A percentile compares a stretch with the other conserved stretches of the same genome.
Evolutionary conservation across 2,888 invertebrate genomes (phyloP).

Genomic region (Dendrolimus pini): DNA sequence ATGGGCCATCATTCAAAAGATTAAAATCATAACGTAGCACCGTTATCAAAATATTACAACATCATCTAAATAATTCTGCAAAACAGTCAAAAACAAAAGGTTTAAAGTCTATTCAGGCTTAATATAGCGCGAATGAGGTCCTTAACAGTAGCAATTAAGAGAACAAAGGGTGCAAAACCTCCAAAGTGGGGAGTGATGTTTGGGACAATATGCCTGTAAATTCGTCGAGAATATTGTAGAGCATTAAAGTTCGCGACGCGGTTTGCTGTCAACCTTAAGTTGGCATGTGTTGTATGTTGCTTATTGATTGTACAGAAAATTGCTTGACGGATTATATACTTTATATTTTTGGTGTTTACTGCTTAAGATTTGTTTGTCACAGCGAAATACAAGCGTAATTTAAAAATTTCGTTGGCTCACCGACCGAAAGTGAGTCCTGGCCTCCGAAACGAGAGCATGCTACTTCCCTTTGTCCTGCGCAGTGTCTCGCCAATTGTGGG

Average conservation of each 20-base stretch:
- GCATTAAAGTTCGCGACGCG: not conserved
- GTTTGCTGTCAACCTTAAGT: not conserved
- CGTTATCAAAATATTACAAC: slow-evolving; percentile 9
- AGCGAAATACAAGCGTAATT: too few relatives aligned
- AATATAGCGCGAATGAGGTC: slow-evolving; percentile 29
- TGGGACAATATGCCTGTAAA: slow-evolving; percentile 12
- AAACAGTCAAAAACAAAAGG: slow-evolving; percentile 30
- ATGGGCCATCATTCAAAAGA: not conserved
- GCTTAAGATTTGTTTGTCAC: too few relatives aligned
- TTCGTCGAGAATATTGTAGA: not conserved
- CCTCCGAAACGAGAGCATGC: too few relatives aligned
- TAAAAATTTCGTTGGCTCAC: too few relatives aligned
- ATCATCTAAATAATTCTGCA: slow-evolving; percentile 21
- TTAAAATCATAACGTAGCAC: not conserved
- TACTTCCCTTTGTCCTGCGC: too few relatives aligned
- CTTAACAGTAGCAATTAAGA: slow-evolving; percentile 45
- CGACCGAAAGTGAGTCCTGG: too few relatives aligned
- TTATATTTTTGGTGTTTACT: too few relatives aligned
- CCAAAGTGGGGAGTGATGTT: slow-evolving; percentile 26
- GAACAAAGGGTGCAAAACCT: slow-evolving; percentile 42
- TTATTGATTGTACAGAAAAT: not conserved
- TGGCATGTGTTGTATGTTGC: not conserved
- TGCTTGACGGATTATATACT: too few relatives aligned
- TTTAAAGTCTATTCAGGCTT: slow-evolving; percentile 24
- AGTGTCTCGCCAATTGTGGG: too few relatives aligned